Conservation (phyloP, 2,888 invertebrate genomes). For the Cephalotes varians region DNA sequence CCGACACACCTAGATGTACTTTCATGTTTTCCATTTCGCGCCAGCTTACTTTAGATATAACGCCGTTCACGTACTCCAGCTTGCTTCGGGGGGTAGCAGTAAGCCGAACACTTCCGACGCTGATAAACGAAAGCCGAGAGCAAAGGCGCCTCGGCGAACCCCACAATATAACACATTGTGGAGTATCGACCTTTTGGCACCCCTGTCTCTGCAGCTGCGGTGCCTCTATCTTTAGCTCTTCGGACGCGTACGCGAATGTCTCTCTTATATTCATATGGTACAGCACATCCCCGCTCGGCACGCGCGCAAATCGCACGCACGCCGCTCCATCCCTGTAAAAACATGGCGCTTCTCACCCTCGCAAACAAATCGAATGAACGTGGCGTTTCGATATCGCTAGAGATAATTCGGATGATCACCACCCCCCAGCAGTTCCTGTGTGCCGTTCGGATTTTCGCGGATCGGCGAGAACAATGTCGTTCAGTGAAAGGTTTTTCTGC, state of each 20-base stretch:
- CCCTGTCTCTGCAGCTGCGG: slow-evolving; percentile 75
- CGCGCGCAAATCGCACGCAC: slow-evolving; percentile 16
- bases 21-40: neutral
- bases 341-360: slow-evolving; percentile 26
- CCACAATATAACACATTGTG: slow-evolving; percentile 72
- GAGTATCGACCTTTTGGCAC: slow-evolving; percentile 83
- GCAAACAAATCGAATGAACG: neutral
- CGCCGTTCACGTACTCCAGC: neutral
- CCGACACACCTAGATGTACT: neutral
- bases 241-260: slow-evolving; percentile 58
- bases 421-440: neutral
- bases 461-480: neutral
- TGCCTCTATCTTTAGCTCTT: slow-evolving; percentile 80
- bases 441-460: slow-evolving; percentile 17
- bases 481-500: neutral
- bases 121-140: slow-evolving; percentile 47
- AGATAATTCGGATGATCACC: slow-evolving; percentile 13
- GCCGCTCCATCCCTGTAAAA: slow-evolving; percentile 39
- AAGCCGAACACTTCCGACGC: slow-evolving; percentile 18
- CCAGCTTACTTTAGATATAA: neutral
- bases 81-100: neutral
- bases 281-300: slow-evolving; percentile 4
- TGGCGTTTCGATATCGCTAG: slow-evolving; percentile 17
- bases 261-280: slow-evolving; percentile 19
- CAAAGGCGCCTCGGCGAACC: slow-evolving; percentile 46